phyloP scores from a whole-genome alignment of 1,140 invertebrate genomes.

The Saccostrea cuccullata region DNA sequence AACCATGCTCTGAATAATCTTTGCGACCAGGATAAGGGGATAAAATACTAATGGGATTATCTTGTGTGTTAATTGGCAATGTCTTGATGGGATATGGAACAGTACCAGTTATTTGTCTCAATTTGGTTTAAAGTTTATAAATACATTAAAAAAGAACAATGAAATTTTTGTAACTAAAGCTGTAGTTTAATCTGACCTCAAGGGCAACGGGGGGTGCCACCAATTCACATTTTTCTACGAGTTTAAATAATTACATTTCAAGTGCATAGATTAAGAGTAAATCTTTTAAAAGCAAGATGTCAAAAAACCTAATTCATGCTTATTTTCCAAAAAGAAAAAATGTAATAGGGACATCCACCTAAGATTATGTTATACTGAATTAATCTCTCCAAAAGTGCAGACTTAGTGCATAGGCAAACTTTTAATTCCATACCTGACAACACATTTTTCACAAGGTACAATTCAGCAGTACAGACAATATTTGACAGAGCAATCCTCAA shows the following conservation, averaged over 20 bases:
- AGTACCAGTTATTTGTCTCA: background rate
- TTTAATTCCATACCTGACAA: conserved; percentile 16
- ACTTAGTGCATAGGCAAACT: background rate
- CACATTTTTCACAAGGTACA: background rate
- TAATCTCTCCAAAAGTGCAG: background rate
- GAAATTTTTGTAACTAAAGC: background rate
- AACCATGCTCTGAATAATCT: background rate
- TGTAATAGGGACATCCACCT: too few relatives aligned
- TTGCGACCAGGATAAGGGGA: background rate
- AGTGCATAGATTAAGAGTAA: background rate
- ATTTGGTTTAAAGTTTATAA: background rate
- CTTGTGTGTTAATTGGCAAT: conserved; percentile 12
- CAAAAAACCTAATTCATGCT: too few relatives aligned
- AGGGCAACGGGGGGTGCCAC: background rate
- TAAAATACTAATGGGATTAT: conserved; percentile 26
- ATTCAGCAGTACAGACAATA: background rate
- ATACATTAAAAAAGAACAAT: conserved; percentile 15
- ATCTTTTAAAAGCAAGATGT: too few relatives aligned
- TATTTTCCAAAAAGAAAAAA: too few relatives aligned
- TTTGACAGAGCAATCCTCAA: conserved; percentile 4
- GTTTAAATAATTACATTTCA: background rate
- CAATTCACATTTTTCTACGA: background rate
- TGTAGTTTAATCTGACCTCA: conserved; percentile 26
- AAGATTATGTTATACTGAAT: background rate
- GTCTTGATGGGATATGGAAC: background rate